These are phyloP conservation scores for Pterocles gutturalis DNA, from an alignment of 2,113 vertebrate genomes.

Conservation along the genomic window DNA sequence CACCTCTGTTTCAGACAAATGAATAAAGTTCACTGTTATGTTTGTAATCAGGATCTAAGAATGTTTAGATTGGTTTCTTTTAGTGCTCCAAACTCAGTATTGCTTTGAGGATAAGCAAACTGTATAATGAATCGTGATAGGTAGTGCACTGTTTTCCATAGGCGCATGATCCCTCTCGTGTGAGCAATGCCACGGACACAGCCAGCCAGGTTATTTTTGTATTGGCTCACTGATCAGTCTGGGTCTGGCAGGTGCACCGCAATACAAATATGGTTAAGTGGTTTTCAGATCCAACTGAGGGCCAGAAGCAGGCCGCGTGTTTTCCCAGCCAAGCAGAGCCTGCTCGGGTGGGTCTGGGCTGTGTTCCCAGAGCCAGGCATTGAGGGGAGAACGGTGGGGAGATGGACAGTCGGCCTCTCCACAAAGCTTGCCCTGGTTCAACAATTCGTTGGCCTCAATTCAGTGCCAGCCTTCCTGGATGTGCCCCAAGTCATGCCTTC, in stretches of 20 bases:
- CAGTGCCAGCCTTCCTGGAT: not conserved
- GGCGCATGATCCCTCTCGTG: not conserved
- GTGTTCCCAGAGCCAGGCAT: not conserved
- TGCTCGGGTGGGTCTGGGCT: slow-evolving; percentile 35
- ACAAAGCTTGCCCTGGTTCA: not conserved
- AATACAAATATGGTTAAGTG: slow-evolving; percentile 12
- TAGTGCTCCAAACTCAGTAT: not conserved
- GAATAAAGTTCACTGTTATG: not conserved
- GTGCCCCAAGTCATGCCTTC: not conserved
- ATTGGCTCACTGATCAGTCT: not conserved
- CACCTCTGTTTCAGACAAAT: not conserved
- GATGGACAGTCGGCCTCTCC: not conserved
- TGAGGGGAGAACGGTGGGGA: not conserved
- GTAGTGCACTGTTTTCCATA: rapidly evolving
- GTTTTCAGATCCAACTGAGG: slow-evolving; percentile 3
- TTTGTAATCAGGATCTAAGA: not conserved
- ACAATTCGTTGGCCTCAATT: not conserved
- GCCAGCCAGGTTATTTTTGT: slow-evolving; percentile 10
- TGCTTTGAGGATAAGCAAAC: not conserved
- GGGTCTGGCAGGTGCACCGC: not conserved
- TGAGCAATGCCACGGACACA: not conserved
- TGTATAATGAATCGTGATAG: not conserved
- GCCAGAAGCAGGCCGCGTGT: not conserved
- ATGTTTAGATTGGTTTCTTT: not conserved
- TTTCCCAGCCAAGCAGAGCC: not conserved